Base-by-base conservation (phyloP, 23 tunicate genomes). In the Phallusia fumigata region DNA sequence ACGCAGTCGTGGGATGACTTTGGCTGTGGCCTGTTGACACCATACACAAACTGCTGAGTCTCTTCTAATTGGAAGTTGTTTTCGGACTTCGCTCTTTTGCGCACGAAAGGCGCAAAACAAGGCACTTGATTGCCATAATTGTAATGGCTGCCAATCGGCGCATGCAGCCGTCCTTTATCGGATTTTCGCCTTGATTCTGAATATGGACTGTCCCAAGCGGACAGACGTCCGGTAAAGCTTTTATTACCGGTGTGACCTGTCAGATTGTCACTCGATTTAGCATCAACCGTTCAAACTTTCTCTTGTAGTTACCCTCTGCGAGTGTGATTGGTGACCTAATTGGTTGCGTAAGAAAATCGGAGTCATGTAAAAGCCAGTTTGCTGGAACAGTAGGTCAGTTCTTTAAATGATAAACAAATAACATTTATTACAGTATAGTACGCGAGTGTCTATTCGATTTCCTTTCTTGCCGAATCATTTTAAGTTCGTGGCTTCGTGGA, bases 71-170 rank as follows among this genome's bases (percentile, higher is more conserved):
- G 69, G 69, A 58, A 58, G 69, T 58, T 58, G 69, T 58, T 58
- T 58, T 58, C 47, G 47, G 69, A 1, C 16, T 1, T 21, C 69
- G 28, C 28, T 58, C 69, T 22, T 21, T 22, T n/a, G n/a, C 69
- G 69, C 69, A 58, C 26, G 69, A 58, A 24, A 58, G 69, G 69
- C 69, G 69, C 26, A 58, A 58, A 58, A 58, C 69, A 58, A 58
- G 69, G 69, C 28, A 22, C 28, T 58, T 24, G 28, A 58, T 58
- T 58, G 69, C 69, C 69, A 21, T 58, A 58, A 58, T 58, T 58
- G 69, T 24, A 22, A 24, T 24, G 26, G 13, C 16, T 58, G 69
- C 69, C 69, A 21, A 24, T 24, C 69, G 69, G 11, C 69, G 8
- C 28, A 13, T 16, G 3, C 28, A 58, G 28, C 28, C 28, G 28